Evolutionary conservation across 2,888 invertebrate species (phyloP).

Genomic region (Disparrhopalites patrizii): DNA sequence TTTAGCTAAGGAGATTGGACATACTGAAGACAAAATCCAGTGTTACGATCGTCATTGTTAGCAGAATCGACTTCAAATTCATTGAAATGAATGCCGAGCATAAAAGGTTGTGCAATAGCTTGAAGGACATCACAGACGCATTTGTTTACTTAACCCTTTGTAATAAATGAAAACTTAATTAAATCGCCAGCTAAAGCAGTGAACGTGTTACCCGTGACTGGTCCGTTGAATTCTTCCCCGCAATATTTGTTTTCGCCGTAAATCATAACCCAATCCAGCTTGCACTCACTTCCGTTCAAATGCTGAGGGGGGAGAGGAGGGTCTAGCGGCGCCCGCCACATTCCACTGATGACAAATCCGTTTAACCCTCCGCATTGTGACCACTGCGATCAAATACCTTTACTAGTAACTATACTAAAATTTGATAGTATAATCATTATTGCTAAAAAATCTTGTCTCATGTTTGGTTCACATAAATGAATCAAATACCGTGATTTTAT

Average conservation of each 20-base stretch:
- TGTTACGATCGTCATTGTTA: constrained; percentile 35
- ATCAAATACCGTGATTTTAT: constrained; percentile 38
- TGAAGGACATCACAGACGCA: constrained; percentile 12
- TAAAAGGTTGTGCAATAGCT: constrained; percentile 41
- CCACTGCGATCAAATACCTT: neutral
- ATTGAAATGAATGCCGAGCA: constrained; percentile 41
- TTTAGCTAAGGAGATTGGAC: constrained; percentile 36
- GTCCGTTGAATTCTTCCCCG: constrained; percentile 35
- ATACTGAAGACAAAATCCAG: constrained; percentile 40
- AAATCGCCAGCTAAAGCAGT: no score
- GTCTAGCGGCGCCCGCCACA: constrained; percentile 15
- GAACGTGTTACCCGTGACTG: constrained; percentile 33
- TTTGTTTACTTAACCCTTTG: no score
- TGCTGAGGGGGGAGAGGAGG: neutral
- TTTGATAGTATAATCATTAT: neutral
- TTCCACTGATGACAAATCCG: constrained; percentile 21
- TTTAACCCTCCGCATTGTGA: constrained; percentile 9
- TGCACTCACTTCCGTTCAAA: constrained; percentile 26
- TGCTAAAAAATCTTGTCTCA: no score
- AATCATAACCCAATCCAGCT: constrained; percentile 39
- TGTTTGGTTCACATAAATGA: no score
- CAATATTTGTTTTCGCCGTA: constrained; percentile 41
- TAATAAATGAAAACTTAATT: no score
- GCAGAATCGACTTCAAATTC: constrained; percentile 23
- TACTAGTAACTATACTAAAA: neutral